Conservation (phyloP, 2,113 vertebrate genomes). For the Burhinus bistriatus region DNA sequence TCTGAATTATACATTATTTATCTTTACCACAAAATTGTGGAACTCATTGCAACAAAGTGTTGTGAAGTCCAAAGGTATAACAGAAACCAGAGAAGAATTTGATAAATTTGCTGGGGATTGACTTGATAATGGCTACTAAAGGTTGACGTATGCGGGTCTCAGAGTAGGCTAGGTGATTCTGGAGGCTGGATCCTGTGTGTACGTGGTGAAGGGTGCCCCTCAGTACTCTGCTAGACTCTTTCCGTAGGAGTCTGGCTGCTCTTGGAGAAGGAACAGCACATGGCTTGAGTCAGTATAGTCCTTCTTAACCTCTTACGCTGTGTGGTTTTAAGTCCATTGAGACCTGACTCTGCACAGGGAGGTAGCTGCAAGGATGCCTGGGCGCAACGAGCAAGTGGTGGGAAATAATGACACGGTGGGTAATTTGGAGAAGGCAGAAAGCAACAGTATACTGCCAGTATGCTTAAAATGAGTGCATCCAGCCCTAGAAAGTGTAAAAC, state of each 20-base stretch:
- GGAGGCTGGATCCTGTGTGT: not conserved
- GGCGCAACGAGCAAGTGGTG: fast-evolving
- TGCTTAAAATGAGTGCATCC: not conserved
- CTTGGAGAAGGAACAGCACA: not conserved
- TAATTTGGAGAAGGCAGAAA: not conserved
- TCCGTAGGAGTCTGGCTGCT: not conserved
- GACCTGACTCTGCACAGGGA: not conserved
- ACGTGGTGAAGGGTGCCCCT: not conserved
- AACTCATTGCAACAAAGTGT: not conserved
- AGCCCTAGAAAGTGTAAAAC: not conserved
- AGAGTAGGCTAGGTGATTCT: not conserved
- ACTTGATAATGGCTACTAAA: not conserved
- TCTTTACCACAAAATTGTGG: not conserved
- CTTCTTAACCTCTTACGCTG: not conserved
- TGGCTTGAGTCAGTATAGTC: fast-evolving
- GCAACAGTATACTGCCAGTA: not conserved
- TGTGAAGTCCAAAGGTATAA: not conserved
- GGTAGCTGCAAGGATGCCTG: not conserved
- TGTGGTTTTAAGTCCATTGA: not conserved
- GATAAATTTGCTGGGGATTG: not conserved
- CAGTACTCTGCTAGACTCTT: too few relatives aligned
- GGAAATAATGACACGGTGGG: not conserved
- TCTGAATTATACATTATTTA: not conserved
- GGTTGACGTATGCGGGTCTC: not conserved
- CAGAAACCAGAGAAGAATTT: not conserved